These are phyloP conservation scores for Battus philenor DNA, from an alignment of 1,140 invertebrate genomes.

Conservation along the genomic window DNA sequence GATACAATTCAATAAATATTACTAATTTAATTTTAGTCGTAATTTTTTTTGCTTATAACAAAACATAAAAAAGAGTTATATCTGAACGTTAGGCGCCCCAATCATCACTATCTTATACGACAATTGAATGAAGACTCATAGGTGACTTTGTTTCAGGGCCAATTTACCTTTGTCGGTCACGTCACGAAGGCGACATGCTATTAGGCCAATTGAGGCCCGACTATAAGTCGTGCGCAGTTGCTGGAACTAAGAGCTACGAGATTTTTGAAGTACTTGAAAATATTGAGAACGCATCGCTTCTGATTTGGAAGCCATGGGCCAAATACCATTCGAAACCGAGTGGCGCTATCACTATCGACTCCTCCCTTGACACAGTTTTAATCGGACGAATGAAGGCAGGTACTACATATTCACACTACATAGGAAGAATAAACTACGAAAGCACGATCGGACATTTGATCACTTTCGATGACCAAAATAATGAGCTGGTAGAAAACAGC, in stretches of 20 bases:
- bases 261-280: slow-evolving; percentile 86
- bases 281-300: slow-evolving; percentile 83
- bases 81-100: too few species aligned
- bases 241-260: slow-evolving; percentile 77
- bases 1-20: too few species aligned
- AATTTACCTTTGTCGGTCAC: slow-evolving; percentile 84
- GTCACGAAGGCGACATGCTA: slow-evolving; percentile 82
- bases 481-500: slow-evolving; percentile 77
- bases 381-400: slow-evolving; percentile 69
- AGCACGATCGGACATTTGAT: slow-evolving; percentile 80
- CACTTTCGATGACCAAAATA: slow-evolving; percentile 79
- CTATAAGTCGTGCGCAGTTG: slow-evolving; percentile 80
- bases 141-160: slow-evolving; percentile 50
- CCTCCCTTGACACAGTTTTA: slow-evolving; percentile 62
- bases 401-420: slow-evolving; percentile 76
- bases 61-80: too few species aligned
- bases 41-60: too few species aligned
- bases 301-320: slow-evolving; percentile 84
- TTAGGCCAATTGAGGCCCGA: slow-evolving; percentile 80
- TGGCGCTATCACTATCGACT: slow-evolving; percentile 79
- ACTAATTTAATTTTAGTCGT: too few species aligned
- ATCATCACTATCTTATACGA: too few species aligned
- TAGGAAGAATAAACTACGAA: slow-evolving; percentile 81
- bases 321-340: slow-evolving; percentile 78
- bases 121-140: too few species aligned